Conservation (phyloP, 2,113 vertebrate genomes). For the Antigone vipio region DNA sequence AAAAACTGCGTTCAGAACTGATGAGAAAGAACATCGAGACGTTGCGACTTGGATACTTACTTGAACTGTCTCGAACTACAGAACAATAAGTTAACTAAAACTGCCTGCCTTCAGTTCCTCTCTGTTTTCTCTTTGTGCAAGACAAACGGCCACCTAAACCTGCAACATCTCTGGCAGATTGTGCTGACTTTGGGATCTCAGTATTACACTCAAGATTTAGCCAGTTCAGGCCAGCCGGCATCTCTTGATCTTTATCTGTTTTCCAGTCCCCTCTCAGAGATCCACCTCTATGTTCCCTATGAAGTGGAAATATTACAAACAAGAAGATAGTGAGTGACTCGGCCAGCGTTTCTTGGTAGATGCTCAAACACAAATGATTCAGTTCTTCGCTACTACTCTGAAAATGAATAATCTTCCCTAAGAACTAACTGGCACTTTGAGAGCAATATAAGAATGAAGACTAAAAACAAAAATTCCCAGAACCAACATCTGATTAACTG, state of each 20-base stretch:
- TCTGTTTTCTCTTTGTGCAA: neutral
- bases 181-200: neutral
- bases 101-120: neutral
- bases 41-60: neutral
- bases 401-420: neutral
- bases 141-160: neutral
- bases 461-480: neutral
- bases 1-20: neutral
- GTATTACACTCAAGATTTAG: neutral
- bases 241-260: neutral
- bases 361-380: neutral
- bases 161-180: neutral
- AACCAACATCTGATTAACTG: slow-evolving; percentile 4
- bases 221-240: neutral
- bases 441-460: neutral
- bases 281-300: neutral
- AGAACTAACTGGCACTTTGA: neutral
- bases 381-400: neutral
- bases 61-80: neutral
- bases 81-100: neutral
- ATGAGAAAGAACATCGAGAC: neutral
- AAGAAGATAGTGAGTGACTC: neutral
- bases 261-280: neutral
- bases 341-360: neutral
- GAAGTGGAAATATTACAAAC: neutral